Base-by-base conservation (phyloP, 1,140 invertebrate genomes). In the Drosophila kurseongensis region DNA sequence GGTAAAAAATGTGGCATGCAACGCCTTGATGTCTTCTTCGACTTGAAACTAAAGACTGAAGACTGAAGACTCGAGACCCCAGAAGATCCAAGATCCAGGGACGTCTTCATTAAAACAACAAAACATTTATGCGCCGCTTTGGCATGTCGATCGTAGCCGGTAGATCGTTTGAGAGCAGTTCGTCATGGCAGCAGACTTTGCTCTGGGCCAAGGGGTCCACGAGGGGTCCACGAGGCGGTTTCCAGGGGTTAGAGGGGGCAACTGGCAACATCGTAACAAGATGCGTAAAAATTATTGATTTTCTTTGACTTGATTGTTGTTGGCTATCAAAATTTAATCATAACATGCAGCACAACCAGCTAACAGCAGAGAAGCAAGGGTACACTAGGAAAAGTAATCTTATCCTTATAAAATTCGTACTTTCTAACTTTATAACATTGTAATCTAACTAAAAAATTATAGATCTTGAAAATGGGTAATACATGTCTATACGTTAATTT, bases 281-380 rank as follows among this genome's bases (percentile, higher is more conserved):
- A 91, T 91, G 89, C 89, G 89, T 91, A 89, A 91, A 91, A 91
- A 85, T 91, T 91, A 91, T 91, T 91, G 89, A 91, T 91, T 91
- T 91, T 89, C 84, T 78, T 67, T 84, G 84, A 89, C 84, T 88
- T 88, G 84, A 88, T 88, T 88, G 84, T 88, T 88, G 84, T 88
- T 88, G 84, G 84, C 85, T 89, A 89, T 89, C 85, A 90, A 90
- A 90, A 82, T 90, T 90, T 90, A 90, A 90, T 90, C 85, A 89
- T 90, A 90, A 84, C 85, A 90, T 89, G 84, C 81, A 82, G 50
- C 63, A 61, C 63, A 77, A 58, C 52, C 45, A 80, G 55, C 48
- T 51, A 32, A 69, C 29, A 36, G 74, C 14, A 48, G 14, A 44
- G 47, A n/a, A 47, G 38, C 42, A 12, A 18, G 12, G 2, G 48